Conservation (phyloP, 2,888 invertebrate genomes). For the Gastrophysa polygoni region DNA sequence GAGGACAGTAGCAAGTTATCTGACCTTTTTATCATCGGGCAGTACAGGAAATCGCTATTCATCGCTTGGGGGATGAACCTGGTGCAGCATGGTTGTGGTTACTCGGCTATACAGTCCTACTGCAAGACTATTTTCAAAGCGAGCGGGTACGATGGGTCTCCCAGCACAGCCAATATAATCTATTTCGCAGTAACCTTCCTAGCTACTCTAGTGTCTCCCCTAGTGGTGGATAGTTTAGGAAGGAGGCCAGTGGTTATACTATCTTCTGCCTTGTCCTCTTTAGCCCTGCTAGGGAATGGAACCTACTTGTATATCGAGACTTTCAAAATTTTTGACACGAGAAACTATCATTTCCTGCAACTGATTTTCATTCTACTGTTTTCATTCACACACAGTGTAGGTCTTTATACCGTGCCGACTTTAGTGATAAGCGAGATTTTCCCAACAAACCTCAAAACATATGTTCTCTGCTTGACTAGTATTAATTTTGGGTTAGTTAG, state of each 20-base stretch:
- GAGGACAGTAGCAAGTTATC: constrained; percentile 58
- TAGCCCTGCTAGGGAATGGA: constrained; percentile 59
- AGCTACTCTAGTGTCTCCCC: constrained; percentile 44
- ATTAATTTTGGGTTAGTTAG: constrained; percentile 12
- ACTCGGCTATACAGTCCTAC: constrained; percentile 56
- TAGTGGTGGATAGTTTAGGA: constrained; percentile 66
- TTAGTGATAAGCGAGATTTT: constrained; percentile 73
- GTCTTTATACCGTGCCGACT: constrained; percentile 77
- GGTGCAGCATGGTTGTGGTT: constrained; percentile 56
- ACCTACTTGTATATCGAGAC: constrained; percentile 56
- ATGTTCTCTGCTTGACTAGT: constrained; percentile 56
- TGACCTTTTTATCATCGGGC: constrained; percentile 49
- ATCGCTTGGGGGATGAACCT: constrained; percentile 58
- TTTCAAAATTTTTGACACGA: constrained; percentile 37
- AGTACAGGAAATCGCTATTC: constrained; percentile 47
- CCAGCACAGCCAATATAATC: constrained; percentile 51
- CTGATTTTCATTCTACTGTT: constrained; percentile 42
- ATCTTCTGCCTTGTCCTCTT: constrained; percentile 55
- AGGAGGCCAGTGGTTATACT: constrained; percentile 67
- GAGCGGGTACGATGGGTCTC: constrained; percentile 46
- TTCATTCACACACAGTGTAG: constrained; percentile 63
- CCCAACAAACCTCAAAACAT: constrained; percentile 65
- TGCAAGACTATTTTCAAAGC: constrained; percentile 51
- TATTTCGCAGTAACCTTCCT: constrained; percentile 17
- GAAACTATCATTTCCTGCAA: constrained; percentile 42